Evolutionary conservation across 2,797 vertebrate genomes (phyloP), one percentile per base, ranked within the genome.

Genomic region (Gymnodraco acuticeps): DNA sequence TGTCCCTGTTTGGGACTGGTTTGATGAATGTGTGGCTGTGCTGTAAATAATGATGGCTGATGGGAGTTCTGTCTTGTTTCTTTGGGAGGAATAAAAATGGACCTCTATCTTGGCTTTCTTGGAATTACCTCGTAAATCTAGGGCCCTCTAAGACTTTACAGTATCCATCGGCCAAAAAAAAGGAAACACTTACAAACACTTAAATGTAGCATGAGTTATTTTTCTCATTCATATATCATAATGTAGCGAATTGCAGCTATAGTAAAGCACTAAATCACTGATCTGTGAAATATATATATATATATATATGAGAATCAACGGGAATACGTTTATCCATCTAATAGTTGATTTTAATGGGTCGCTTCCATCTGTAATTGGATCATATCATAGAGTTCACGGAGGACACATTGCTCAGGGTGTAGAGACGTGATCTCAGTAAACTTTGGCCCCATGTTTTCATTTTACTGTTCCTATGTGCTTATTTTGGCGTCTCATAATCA

Each of bases 401-500:
- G 83, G 81, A 76, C 75, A 72, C 7, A 38, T 33, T 63, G 27
- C 67, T 82, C 45, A 65, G n/a, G 27, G 46, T 70, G 67, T 84
- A 48, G 64, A 83, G 78, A 82, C 64, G 62, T 73, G 55, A 66
- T 83, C 72, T 60, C 73, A 80, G 70, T 65, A 73, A 83, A 81
- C 55, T 64, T 31, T n/a, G 14, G 58, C 64, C 83, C 80, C 82
- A 68, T 72, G 69, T 80, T 85, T 81, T 67, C 60, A 67, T 85
- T 86, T 87, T 63, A 80, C 73, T 80, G 60, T 59, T 79, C 64
- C 70, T 79, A 75, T 74, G 73, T 91, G 89, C 82, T 92, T 88
- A 75, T 78, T 81, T 93, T 93, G 90, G 93, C 86, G 58, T 73
- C 53, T 73, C 47, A 2, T 70, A 17, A 86, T 88, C 61, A 86